Conservation (phyloP, 2,888 invertebrate genomes). For the Volucella bombylans region DNA sequence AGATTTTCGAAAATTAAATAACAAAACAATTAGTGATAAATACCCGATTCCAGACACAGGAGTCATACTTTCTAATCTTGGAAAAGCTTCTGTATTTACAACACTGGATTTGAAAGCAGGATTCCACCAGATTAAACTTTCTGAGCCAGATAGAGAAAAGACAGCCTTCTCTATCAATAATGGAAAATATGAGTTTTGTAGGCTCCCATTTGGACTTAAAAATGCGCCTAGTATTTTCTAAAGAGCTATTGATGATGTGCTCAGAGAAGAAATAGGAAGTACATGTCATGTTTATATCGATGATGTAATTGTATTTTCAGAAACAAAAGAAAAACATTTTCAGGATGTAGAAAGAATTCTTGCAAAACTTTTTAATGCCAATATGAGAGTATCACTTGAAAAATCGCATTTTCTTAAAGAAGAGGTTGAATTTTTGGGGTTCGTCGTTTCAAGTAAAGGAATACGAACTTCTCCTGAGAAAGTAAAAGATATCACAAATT, state of each 20-base stretch:
- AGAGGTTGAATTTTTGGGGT: slow-evolving; percentile 54
- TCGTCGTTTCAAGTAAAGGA: slow-evolving; percentile 45
- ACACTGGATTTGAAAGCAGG: too few relatives aligned
- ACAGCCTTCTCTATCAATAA: too few relatives aligned
- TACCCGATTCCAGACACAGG: too few relatives aligned
- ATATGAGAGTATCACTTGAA: slow-evolving; percentile 42
- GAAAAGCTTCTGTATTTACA: too few relatives aligned
- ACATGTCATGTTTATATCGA: slow-evolving; percentile 34
- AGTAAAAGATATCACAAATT: slow-evolving; percentile 50
- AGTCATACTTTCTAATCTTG: too few relatives aligned
- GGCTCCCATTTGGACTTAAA: slow-evolving; percentile 36
- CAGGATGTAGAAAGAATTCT: slow-evolving; percentile 21
- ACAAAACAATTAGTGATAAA: too few relatives aligned
- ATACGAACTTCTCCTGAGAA: slow-evolving; percentile 55
- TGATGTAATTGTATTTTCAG: slow-evolving; percentile 38
- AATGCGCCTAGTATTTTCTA: slow-evolving; percentile 18
- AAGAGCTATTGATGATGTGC: slow-evolving; percentile 27
- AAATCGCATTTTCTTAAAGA: slow-evolving; percentile 45
- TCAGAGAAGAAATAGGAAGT: slow-evolving; percentile 21
- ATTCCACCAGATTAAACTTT: too few relatives aligned
- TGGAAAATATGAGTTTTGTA: slow-evolving; percentile 21
- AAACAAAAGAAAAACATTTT: slow-evolving; percentile 27
- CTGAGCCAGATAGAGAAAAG: too few relatives aligned
- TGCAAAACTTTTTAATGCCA: slow-evolving; percentile 7
- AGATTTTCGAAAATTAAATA: too few relatives aligned